A percentile compares a stretch with the other conserved stretches of the same genome.
Evolutionary conservation across 35 echinoderm and acorn worm genomes (phyloP).

Genomic region (Ptychodera flava): DNA sequence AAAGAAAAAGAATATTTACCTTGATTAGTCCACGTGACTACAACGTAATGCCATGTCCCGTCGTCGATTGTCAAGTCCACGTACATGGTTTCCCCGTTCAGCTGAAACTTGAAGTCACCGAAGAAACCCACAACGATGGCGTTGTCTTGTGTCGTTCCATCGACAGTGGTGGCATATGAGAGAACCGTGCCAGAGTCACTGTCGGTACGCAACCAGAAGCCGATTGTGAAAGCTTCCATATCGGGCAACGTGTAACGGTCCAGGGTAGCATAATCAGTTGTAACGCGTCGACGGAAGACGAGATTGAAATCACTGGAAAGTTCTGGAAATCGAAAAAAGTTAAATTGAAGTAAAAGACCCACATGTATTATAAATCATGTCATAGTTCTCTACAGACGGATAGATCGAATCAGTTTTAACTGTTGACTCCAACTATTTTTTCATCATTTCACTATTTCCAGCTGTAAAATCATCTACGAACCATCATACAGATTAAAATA

Average conservation of each 20-base stretch:
- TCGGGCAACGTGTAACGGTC: not conserved
- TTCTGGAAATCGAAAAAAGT: slow-evolving; percentile 15
- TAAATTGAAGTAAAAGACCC: not conserved
- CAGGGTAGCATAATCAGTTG: slow-evolving; percentile 21
- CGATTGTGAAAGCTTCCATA: slow-evolving; percentile 11
- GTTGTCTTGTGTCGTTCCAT: slow-evolving; percentile 2
- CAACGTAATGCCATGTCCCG: slow-evolving; percentile 13
- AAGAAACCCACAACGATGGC: slow-evolving; percentile 19
- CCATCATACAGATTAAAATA: not conserved
- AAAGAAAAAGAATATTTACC: too few relatives aligned
- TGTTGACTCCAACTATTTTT: not conserved
- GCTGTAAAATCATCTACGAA: not conserved
- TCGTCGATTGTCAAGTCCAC: slow-evolving; percentile 1
- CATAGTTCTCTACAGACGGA: not conserved
- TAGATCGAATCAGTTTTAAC: not conserved
- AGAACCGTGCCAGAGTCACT: slow-evolving; percentile 17
- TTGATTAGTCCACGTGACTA: slow-evolving; percentile 24
- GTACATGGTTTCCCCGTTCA: slow-evolving; percentile 16
- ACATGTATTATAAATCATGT: not conserved
- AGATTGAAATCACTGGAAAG: slow-evolving; percentile 20
- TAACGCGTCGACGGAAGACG: not conserved
- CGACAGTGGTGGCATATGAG: slow-evolving; percentile 19
- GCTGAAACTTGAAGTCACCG: slow-evolving; percentile 6
- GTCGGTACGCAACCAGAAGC: slow-evolving; percentile 13
- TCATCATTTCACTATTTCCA: not conserved